Evolutionary conservation across 2,888 invertebrate species (phyloP).

Genomic region (Caenorhabditis sp.): DNA sequence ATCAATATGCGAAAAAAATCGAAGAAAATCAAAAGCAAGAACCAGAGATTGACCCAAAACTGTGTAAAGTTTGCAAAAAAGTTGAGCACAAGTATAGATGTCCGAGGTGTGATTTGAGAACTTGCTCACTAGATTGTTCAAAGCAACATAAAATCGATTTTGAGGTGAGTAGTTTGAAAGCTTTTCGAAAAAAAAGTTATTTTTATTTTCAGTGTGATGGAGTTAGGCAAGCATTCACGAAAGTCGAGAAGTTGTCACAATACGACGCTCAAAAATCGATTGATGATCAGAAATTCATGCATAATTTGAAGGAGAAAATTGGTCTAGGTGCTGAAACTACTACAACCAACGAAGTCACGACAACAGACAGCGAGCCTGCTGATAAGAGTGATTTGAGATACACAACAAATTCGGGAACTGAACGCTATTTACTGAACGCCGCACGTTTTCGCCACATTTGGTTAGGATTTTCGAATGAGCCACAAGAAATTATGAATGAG

Average conservation of each 20-base stretch:
- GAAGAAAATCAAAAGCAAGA: constrained; percentile 1
- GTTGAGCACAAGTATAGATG: constrained; percentile 58
- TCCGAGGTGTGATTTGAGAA: constrained; percentile 60
- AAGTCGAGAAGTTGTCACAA: constrained; percentile 46
- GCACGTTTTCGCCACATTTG: constrained; percentile 43
- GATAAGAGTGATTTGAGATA: constrained; percentile 10
- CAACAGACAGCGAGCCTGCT: constrained; percentile 10
- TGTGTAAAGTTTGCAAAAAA: constrained; percentile 49
- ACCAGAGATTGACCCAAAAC: constrained; percentile 25
- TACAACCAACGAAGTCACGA: neutral
- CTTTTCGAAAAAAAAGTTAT: neutral
- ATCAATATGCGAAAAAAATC: constrained; percentile 26
- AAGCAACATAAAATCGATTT: constrained; percentile 60
- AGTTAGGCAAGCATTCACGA: constrained; percentile 46
- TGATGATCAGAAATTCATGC: constrained; percentile 56
- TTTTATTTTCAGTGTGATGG: constrained; percentile 60
- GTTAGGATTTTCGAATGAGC: constrained; percentile 36
- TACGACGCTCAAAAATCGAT: constrained; percentile 46
- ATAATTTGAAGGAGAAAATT: constrained; percentile 28
- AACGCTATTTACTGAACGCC: constrained; percentile 43
- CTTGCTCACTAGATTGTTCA: constrained; percentile 62
- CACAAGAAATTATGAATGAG: constrained; percentile 13
- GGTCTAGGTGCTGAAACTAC: constrained; percentile 27
- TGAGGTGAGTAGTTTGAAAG: constrained; percentile 40
- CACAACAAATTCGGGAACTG: constrained; percentile 32